Conservation (phyloP, 2,797 vertebrate species). For the Diplodus sargus region DNA sequence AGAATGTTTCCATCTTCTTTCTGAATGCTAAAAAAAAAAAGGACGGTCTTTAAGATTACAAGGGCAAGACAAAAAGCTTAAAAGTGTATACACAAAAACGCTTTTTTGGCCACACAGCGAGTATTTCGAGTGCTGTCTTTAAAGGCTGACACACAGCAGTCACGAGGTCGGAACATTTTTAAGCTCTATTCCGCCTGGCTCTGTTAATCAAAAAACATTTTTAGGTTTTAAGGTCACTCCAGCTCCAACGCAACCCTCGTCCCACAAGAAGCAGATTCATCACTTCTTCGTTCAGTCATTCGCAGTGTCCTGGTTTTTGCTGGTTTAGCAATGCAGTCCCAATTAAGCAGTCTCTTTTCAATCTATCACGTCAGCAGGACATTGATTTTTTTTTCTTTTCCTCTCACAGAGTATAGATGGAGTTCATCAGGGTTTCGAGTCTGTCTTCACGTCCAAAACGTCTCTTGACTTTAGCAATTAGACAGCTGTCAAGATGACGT, state of each 20-base stretch:
- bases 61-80: background rate
- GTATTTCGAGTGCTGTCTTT: background rate
- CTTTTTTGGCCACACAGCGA: background rate
- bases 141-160: background rate
- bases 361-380: constrained; percentile 58
- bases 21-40: constrained; percentile 2
- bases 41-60: background rate
- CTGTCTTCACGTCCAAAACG: background rate
- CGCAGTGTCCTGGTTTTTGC: constrained; percentile 61
- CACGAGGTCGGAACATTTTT: background rate
- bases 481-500: background rate
- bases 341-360: constrained; percentile 65
- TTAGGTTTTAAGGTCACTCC: constrained; percentile 40
- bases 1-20: constrained; percentile 11
- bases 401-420: constrained; percentile 13
- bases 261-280: constrained; percentile 48
- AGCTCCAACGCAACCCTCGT: constrained; percentile 18
- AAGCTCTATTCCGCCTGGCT: constrained; percentile 7
- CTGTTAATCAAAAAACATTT: constrained; percentile 28
- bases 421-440: constrained; percentile 18
- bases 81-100: background rate
- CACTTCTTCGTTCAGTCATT: constrained; percentile 39
- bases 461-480: constrained; percentile 8
- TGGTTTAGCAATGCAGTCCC: constrained; percentile 57
- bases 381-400: constrained; percentile 58